Percentiles rank a stretch among this genome's conserved stretches.
These are phyloP conservation scores for Sander lucioperca DNA, from an alignment of 2,113 vertebrate genomes.

Conservation along the genomic window DNA sequence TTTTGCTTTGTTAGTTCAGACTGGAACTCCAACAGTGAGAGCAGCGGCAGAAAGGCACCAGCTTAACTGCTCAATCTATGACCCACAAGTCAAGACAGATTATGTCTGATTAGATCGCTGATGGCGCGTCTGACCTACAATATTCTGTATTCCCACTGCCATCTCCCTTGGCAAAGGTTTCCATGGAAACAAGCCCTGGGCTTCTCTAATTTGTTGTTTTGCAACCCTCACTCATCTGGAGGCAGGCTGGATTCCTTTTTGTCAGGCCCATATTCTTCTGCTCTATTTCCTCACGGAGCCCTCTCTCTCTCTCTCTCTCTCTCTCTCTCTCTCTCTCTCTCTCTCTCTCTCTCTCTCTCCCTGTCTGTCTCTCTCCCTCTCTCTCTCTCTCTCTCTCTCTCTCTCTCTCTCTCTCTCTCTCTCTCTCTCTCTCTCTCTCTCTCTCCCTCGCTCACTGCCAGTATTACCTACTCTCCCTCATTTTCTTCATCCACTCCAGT, in stretches of 20 bases:
- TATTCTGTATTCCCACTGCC: slow-evolving; percentile 70
- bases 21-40: slow-evolving; percentile 28
- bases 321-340: not conserved
- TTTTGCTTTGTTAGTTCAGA: not conserved
- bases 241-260: slow-evolving; percentile 83
- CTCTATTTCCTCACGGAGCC: slow-evolving; percentile 82
- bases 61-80: slow-evolving; percentile 73
- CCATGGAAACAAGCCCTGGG: slow-evolving; percentile 84
- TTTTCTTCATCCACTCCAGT: not conserved
- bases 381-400: not conserved
- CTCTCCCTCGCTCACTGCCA: not conserved
- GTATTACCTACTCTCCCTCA: not conserved
- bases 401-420: not conserved
- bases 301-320: not conserved
- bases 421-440: not conserved
- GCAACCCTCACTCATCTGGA: slow-evolving; percentile 80
- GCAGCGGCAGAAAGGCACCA: slow-evolving; percentile 57
- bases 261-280: slow-evolving; percentile 85
- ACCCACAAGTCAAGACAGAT: slow-evolving; percentile 82
- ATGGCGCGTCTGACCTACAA: slow-evolving; percentile 85
- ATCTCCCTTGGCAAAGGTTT: slow-evolving; percentile 83
- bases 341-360: not conserved
- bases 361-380: not conserved
- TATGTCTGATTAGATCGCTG: slow-evolving; percentile 79
- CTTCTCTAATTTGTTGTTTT: slow-evolving; percentile 82